Conservation (phyloP, 2,888 invertebrate genomes). For the Pharmacophagus antenor region DNA sequence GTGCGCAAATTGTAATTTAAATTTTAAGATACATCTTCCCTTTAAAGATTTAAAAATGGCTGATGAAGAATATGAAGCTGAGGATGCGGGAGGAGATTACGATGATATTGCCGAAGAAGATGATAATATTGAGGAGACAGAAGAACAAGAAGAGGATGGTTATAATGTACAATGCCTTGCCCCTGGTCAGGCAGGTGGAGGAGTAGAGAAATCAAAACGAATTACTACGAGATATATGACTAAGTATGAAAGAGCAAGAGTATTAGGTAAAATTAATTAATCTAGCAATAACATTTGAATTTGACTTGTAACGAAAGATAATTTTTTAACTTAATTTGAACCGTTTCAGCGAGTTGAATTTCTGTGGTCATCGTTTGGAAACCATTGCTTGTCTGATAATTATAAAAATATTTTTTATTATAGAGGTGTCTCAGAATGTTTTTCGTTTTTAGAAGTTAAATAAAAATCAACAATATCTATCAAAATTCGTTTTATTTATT, state of each 20-base stretch:
- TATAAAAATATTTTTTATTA: too few relatives aligned
- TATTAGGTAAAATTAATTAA: slow-evolving; percentile 52
- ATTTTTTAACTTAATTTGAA: too few relatives aligned
- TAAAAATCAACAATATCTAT: too few relatives aligned
- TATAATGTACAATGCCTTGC: slow-evolving; percentile 92
- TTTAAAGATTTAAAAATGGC: slow-evolving; percentile 80
- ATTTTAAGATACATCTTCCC: background rate
- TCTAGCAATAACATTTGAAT: background rate
- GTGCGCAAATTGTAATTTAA: background rate
- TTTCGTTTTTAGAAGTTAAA: too few relatives aligned
- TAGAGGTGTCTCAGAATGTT: too few relatives aligned
- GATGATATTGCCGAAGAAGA: slow-evolving; percentile 93
- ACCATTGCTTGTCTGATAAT: too few relatives aligned
- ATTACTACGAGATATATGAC: slow-evolving; percentile 99
- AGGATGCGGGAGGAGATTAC: slow-evolving; percentile 91
- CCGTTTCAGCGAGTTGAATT: too few relatives aligned
- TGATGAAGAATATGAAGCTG: slow-evolving; percentile 92
- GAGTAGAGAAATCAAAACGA: slow-evolving; percentile 92
- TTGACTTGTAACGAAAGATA: too few relatives aligned
- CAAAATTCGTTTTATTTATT: too few relatives aligned
- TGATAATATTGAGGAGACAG: slow-evolving; percentile 92
- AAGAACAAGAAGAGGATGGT: slow-evolving; percentile 92
- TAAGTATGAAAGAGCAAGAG: slow-evolving; percentile 84
- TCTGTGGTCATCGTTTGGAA: background rate
- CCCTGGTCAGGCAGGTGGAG: slow-evolving; percentile 89